These are phyloP conservation scores for Rhagophthalmus giganteus DNA, from an alignment of 2,888 invertebrate genomes.

Conservation along the genomic window DNA sequence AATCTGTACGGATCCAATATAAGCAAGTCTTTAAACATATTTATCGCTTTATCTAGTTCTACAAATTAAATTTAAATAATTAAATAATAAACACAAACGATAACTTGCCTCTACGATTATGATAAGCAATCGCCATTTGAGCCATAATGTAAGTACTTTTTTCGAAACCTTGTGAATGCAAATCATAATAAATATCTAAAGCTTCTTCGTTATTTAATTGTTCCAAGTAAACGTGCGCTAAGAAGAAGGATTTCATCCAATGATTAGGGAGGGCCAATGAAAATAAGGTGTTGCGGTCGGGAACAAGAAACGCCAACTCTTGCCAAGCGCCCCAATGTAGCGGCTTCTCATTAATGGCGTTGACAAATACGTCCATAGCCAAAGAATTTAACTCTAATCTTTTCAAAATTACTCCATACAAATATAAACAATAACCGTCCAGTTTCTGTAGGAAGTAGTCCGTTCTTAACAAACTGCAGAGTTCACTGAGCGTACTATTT, in stretches of 20 bases:
- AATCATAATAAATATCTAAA: conserved; percentile 75
- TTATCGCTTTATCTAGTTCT: conserved; percentile 90
- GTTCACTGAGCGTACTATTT: conserved; percentile 59
- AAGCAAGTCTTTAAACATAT: conserved; percentile 80
- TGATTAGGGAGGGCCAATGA: conserved; percentile 75
- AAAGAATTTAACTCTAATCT: conserved; percentile 79
- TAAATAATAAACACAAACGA: not conserved
- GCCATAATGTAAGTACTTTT: conserved; percentile 88
- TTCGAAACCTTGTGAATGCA: conserved; percentile 79
- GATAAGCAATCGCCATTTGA: conserved; percentile 90
- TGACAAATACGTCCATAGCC: conserved; percentile 78
- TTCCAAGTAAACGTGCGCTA: conserved; percentile 87
- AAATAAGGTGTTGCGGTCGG: conserved; percentile 69
- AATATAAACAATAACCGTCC: conserved; percentile 86
- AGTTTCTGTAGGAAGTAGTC: conserved; percentile 65
- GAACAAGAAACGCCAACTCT: conserved; percentile 82
- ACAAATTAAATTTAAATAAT: conserved; percentile 40
- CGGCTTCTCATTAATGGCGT: conserved; percentile 77
- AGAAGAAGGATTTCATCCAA: conserved; percentile 94
- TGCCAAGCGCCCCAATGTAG: conserved; percentile 96
- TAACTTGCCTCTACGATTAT: conserved; percentile 81
- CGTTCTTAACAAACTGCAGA: conserved; percentile 62
- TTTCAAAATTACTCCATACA: conserved; percentile 89
- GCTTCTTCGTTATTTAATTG: conserved; percentile 89
- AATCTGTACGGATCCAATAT: conserved; percentile 89